A percentile compares a stretch with the other conserved stretches of the same genome.
Evolutionary conservation across 1,140 invertebrate species (phyloP).

Genomic region (Nasonia vitripennis): DNA sequence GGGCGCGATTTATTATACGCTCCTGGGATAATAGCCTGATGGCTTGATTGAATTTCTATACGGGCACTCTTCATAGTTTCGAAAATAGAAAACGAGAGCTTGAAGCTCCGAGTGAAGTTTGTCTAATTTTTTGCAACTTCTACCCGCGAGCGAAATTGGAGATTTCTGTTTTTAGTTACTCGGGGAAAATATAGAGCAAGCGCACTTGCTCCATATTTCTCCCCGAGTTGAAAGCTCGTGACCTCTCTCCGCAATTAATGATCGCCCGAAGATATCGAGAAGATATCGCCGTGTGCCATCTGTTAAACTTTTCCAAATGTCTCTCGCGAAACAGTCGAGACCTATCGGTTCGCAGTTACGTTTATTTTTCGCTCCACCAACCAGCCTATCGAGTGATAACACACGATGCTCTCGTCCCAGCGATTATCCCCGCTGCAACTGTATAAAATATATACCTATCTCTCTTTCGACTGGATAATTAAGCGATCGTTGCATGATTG

Average conservation of each 20-base stretch:
- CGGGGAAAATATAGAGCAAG: not conserved
- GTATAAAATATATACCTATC: not conserved
- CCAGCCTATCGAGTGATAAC: not conserved
- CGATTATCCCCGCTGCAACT: too few relatives aligned
- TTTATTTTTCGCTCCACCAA: not conserved
- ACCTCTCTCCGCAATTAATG: conserved; percentile 43
- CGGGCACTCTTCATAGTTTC: too few relatives aligned
- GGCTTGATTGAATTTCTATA: too few relatives aligned
- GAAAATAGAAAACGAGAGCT: too few relatives aligned
- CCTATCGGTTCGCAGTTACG: not conserved
- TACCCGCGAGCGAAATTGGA: not conserved
- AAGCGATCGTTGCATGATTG: conserved; percentile 23
- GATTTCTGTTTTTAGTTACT: conserved; percentile 4
- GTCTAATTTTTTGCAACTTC: not conserved
- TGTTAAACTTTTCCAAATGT: not conserved
- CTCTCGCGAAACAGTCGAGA: not conserved
- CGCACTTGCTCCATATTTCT: conserved; percentile 27
- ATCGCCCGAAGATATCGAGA: conserved; percentile 24
- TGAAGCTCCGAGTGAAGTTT: too few relatives aligned
- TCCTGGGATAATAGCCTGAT: too few relatives aligned
- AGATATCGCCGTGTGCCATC: conserved; percentile 8
- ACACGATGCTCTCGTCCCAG: too few relatives aligned
- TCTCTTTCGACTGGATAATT: not conserved
- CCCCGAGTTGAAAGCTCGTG: conserved; percentile 11
- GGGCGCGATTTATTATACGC: too few relatives aligned